Base-by-base conservation (phyloP, 2,797 vertebrate species). In the Heteromormyrus szaboi region DNA sequence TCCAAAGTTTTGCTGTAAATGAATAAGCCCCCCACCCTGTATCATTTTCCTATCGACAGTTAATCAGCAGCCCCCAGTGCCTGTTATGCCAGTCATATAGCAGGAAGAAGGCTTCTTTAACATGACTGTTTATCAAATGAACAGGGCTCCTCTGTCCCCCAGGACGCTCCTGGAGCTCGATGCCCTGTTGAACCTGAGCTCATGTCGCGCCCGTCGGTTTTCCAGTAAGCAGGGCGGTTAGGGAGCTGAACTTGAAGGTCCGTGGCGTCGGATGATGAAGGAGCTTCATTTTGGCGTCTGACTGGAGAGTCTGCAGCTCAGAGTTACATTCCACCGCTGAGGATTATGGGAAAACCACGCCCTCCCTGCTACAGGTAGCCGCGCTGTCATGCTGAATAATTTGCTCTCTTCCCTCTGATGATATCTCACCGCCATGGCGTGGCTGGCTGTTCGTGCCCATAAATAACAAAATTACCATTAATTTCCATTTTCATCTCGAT, bases 401-500 rank as follows among this genome's bases (percentile, higher is more conserved):
- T 4, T 84, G 22, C 44, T 84, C 19, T 51, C 81, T 12, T 8
- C 7, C 46, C 22, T 68, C 56, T 48, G 29, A 17, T 22, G 19
- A 33, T 33, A 6, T 17, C 12, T 41, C 59, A 51, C 81, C 51
- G 14, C 89, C 59, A 91, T 92, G 90, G 92, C 91, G 90, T 89
- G 89, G 88, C 87, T 88, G 76, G 37, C 46, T 89, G 88, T 91
- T 87, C 88, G 89, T 91, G 88, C 88, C 92, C 89, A 85, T 88
- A 89, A 92, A 93, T 90, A 90, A 89, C 89, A 72, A 54, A 89
- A 92, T 94, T 92, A 92, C 56, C 92, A 92, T 93, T 91, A 84
- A 91, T 92, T 93, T 92, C 87, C 91, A 92, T 92, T 90, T 93
- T 86, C 89, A 29, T 90, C 90, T 93, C 85, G 88, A 29, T 90